Evolutionary conservation across 2,113 vertebrate species (phyloP).

Genomic region (Coptodon bakossiorum): DNA sequence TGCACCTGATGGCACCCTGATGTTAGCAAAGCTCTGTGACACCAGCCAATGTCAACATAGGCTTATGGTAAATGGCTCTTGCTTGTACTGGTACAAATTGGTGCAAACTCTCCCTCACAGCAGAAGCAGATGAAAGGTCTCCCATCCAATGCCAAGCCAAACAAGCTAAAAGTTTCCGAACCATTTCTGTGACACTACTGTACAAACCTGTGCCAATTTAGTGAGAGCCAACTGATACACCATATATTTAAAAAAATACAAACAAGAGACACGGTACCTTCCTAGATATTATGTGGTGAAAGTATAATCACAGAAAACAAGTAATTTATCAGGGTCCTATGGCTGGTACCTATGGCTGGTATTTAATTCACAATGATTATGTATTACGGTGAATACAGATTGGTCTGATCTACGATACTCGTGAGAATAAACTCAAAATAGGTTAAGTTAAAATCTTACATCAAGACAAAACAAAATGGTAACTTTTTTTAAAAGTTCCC

Average conservation of each 20-base stretch:
- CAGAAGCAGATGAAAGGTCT: constrained; percentile 63
- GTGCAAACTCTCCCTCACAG: constrained; percentile 50
- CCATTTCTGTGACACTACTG: constrained; percentile 19
- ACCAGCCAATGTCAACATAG: constrained; percentile 65
- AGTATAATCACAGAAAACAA: not conserved
- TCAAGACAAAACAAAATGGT: not conserved
- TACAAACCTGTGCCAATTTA: constrained; percentile 1
- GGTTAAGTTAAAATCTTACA: not conserved
- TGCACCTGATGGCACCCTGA: constrained; percentile 59
- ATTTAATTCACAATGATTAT: not conserved
- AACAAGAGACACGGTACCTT: not conserved
- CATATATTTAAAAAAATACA: not conserved
- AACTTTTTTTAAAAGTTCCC: not conserved
- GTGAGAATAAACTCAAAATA: not conserved
- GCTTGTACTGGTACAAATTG: constrained; percentile 61
- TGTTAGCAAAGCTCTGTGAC: constrained; percentile 32
- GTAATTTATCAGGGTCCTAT: not conserved
- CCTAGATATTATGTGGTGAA: not conserved
- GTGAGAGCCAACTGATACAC: not conserved
- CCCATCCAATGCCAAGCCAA: constrained; percentile 77
- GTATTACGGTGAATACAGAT: not conserved
- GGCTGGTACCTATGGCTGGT: not conserved
- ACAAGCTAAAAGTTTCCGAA: constrained; percentile 68
- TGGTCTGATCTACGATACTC: not conserved
- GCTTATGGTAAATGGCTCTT: constrained; percentile 52